Conservation (phyloP, 2,113 vertebrate genomes). For the Etheostoma cragini region DNA sequence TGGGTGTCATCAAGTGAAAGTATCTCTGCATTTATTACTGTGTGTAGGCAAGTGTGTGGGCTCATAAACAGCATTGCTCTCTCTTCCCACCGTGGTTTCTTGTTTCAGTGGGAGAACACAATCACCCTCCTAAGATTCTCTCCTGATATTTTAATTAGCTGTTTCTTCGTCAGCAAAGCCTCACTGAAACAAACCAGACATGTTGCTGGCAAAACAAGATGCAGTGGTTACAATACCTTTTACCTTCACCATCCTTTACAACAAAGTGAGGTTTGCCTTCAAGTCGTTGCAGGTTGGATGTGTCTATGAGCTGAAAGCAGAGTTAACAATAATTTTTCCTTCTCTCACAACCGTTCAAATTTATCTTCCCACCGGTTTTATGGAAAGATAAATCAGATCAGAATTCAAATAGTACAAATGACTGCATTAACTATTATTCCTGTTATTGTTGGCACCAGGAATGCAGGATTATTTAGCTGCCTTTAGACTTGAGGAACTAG, state of each 20-base stretch:
- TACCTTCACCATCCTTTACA: background rate
- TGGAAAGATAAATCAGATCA: too few species aligned
- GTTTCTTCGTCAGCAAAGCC: background rate
- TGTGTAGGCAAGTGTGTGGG: constrained; percentile 69
- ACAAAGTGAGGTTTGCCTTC: background rate
- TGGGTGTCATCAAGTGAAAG: constrained; percentile 63
- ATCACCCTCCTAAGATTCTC: constrained; percentile 28
- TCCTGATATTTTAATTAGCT: background rate
- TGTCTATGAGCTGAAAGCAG: background rate
- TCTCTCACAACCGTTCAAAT: background rate
- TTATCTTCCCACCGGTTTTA: too few species aligned
- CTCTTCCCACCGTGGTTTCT: constrained; percentile 28
- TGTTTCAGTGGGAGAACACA: constrained; percentile 23
- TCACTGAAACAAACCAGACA: background rate
- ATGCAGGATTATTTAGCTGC: background rate
- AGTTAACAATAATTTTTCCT: background rate
- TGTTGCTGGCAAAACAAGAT: background rate
- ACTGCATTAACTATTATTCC: background rate
- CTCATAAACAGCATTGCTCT: constrained; percentile 30
- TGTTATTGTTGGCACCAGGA: background rate
- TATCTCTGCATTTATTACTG: constrained; percentile 47
- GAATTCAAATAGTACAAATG: background rate
- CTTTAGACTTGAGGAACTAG: background rate
- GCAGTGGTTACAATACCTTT: background rate
- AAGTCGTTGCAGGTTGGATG: background rate